Conservation (phyloP, 2,888 invertebrate species). For the Apotomis turbidana region DNA sequence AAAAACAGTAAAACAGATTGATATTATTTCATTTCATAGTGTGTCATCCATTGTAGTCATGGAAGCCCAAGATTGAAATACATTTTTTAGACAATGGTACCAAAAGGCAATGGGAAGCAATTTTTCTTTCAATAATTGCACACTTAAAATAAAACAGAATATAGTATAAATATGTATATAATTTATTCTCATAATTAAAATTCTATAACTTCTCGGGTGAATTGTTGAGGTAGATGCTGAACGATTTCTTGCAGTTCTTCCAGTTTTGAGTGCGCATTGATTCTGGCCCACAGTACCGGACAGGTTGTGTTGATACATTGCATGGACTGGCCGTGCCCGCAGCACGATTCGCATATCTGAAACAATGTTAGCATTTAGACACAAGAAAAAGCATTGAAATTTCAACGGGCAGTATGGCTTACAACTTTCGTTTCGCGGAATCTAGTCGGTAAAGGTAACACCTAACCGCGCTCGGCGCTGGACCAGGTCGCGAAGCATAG, state of each 20-base stretch:
- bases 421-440: too few species aligned
- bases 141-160: background rate
- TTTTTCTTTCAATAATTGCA: background rate
- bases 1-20: background rate
- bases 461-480: too few species aligned
- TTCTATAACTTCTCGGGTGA: conserved; percentile 54
- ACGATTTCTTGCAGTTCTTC: conserved; percentile 62
- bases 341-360: conserved; percentile 72
- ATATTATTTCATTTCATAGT: background rate
- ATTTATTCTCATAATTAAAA: conserved; percentile 49
- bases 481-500: too few species aligned
- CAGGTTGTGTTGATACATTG: conserved; percentile 72
- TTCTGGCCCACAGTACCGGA: conserved; percentile 68
- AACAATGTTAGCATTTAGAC: conserved; percentile 24
- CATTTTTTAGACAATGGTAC: background rate
- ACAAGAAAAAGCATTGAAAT: too few species aligned
- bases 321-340: conserved; percentile 59
- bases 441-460: too few species aligned
- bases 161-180: conserved; percentile 2
- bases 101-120: background rate
- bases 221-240: conserved; percentile 60
- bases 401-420: too few species aligned
- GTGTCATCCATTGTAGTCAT: background rate
- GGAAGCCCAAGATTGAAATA: background rate
- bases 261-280: conserved; percentile 59